Base-by-base conservation (phyloP, 1,140 invertebrate genomes). In the Dreissena rostriformis region DNA sequence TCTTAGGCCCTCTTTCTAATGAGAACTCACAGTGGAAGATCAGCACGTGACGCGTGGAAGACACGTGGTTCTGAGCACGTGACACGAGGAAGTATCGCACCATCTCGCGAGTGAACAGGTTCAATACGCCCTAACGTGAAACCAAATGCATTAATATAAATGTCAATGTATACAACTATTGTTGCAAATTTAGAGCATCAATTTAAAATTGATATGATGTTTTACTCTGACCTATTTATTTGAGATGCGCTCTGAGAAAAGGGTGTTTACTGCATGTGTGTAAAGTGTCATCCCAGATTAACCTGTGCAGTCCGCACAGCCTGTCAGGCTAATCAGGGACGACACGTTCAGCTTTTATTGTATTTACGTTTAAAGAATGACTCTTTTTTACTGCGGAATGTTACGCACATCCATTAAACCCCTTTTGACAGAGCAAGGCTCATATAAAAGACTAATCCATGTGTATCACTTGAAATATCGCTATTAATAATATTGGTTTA, bases 401-500 rank as follows among this genome's bases (percentile, higher is more conserved):
- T n/a, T n/a, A n/a, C n/a, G n/a, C n/a, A n/a, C n/a, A n/a, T n/a
- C n/a, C n/a, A n/a, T n/a, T n/a, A n/a, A n/a, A n/a, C n/a, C n/a
- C n/a, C n/a, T n/a, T n/a, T n/a, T n/a, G n/a, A n/a, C n/a, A n/a
- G n/a, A n/a, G n/a, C n/a, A n/a, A n/a, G n/a, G n/a, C n/a, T 63
- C 24, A n/a, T n/a, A 7, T 19, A 17, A 22, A 8, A 70, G 1
- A 1, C 39, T 28, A 28, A 19, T 22, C 17, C 17, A 28, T 22
- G 4, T 70, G 24, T 28, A 5, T n/a, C 39, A 70, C 26, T 28
- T 4, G 24, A 22, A 4, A n/a, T 28, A 4, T 17, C 11, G 11
- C 2, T n/a, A 63, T 5, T 63, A 63, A 63, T 63, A 63, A n/a
- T n/a, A 39, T 26, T 7, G 12, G 81, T 81, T 87, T 85, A 94